Base-by-base conservation (phyloP, 2,888 invertebrate genomes). In the Eremobia ochroleuca region DNA sequence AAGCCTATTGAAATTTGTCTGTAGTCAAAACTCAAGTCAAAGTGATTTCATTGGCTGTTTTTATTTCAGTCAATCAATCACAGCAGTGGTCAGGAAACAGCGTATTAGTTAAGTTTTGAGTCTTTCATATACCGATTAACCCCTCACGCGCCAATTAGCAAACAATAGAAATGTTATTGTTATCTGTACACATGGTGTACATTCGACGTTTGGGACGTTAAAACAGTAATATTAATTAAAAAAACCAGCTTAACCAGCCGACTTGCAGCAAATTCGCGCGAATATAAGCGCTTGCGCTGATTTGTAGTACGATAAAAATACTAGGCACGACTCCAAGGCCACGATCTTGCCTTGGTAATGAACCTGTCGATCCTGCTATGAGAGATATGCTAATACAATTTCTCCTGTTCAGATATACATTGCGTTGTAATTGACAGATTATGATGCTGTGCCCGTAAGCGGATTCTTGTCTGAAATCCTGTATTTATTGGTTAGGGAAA, bases 351-450 rank as follows among this genome's bases (percentile, higher is more conserved):
- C 81, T 83, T 78, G 76, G 67, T 72, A 85, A 75, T 80, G 70
- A 80, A 81, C 76, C 64, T 55, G 77, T 66, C 65, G 49, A 58
- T 68, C 52, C 25, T 62, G 76, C 67, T 79, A 67, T 74, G 81
- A 68, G 43, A 79, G 49, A 43, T 82, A 87, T 88, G 87, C 79
- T 86, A 89, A 88, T 85, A 77, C 46, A 87, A 76, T 89, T 89
- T 89, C 89, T 89, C 88, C 68, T 76, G 75, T 34, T 61, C 72
- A 73, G 77, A 69, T 75, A 82, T 66, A 73, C 80, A 82, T 77
- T 79, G 73, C 76, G n/a, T 66, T 43, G 21, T 75, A 75, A 85
- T 76, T 74, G 58, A 78, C 28, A 62, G 73, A 79, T 79, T 72
- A 76, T 64, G 46, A 43, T 11, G 46, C 25, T 37, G 61, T 62